phyloP scores from a whole-genome alignment of 2,888 invertebrate genomes.

The Dromius quadrimaculatus region DNA sequence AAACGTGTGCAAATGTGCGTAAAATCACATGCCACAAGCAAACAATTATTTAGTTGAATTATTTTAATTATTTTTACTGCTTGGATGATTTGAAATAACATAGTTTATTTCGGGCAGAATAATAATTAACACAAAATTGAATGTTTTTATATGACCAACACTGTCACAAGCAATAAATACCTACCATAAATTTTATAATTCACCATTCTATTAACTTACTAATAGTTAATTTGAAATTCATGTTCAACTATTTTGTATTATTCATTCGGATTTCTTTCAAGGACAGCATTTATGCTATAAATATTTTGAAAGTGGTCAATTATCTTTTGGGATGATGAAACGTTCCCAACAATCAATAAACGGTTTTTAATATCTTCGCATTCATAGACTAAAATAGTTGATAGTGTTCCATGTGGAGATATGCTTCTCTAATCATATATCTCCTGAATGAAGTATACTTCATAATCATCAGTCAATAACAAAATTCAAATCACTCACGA shows the following conservation, averaged over 20 bases:
- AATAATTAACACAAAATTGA: not conserved
- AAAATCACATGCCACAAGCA: constrained; percentile 28
- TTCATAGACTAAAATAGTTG: not conserved
- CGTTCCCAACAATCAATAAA: no score
- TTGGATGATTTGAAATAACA: constrained; percentile 16
- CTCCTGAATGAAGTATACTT: not conserved
- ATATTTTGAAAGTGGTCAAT: no score
- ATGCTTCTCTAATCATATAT: not conserved
- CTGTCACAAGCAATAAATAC: not conserved
- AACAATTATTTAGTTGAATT: constrained; percentile 32
- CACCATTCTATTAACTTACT: no score
- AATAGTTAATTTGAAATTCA: no score
- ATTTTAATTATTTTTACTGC: constrained; percentile 25
- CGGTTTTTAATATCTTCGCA: not conserved
- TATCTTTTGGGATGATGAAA: no score
- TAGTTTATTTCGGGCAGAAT: constrained; percentile 12
- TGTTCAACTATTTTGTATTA: no score
- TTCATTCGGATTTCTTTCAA: no score
- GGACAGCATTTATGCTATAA: no score
- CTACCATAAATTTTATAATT: no score
- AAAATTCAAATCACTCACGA: constrained; percentile 15
- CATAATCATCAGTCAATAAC: not conserved
- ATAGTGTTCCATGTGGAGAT: not conserved
- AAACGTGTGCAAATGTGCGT: constrained; percentile 22
- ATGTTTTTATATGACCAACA: not conserved